A percentile compares a stretch with the other conserved stretches of the same genome.
Evolutionary conservation across 2,113 vertebrate genomes (phyloP).

Genomic region (Ardeotis arabs): DNA sequence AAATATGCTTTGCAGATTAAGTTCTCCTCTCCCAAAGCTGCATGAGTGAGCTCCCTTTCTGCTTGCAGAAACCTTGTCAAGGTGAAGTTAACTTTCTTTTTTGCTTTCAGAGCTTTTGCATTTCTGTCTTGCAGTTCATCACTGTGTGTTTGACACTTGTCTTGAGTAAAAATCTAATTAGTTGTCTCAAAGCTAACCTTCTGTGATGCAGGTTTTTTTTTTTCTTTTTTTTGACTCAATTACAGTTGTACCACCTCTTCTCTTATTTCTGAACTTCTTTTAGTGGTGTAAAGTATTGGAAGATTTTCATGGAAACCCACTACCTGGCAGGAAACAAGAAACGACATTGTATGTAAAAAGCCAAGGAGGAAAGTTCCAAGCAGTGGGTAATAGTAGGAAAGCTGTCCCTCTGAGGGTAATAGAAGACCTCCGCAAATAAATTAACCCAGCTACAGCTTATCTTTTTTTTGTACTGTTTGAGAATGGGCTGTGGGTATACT

Average conservation of each 20-base stretch:
- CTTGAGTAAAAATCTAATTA: neutral
- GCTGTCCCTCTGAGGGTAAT: neutral
- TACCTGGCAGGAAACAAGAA: neutral
- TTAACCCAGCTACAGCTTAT: neutral
- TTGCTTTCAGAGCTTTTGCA: neutral
- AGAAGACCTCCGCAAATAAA: neutral
- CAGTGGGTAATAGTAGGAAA: neutral
- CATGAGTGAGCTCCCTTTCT: neutral
- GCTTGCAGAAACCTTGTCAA: neutral
- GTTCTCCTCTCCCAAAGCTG: neutral
- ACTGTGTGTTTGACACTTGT: neutral
- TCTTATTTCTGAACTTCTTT: neutral
- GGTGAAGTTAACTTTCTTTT: neutral
- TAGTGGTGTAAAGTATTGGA: neutral
- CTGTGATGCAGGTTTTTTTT: neutral
- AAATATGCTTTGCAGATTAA: neutral
- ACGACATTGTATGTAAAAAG: neutral
- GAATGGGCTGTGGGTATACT: neutral
- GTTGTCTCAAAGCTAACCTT: neutral
- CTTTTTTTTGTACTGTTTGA: neutral
- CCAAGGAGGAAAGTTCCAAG: neutral
- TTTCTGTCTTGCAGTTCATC: neutral
- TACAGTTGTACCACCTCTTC: neutral
- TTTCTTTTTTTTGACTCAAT: neutral
- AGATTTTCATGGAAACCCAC: neutral